Percentiles rank a stretch among this genome's conserved stretches.
phyloP scores from a whole-genome alignment of 2,113 vertebrate genomes.

The Aphyosemion australe region DNA sequence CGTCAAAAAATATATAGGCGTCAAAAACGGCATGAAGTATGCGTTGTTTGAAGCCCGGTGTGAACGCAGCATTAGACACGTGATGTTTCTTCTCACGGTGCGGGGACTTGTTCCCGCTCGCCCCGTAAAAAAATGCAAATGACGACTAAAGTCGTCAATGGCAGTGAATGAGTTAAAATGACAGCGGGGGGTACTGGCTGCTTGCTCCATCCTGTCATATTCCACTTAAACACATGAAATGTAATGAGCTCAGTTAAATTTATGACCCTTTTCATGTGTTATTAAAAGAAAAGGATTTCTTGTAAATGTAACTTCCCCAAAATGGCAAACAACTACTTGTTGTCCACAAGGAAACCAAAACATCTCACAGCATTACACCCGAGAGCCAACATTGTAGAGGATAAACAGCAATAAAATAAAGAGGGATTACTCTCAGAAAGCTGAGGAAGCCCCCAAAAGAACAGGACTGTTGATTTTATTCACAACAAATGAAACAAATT shows the following conservation, averaged over 20 bases:
- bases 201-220: not conserved
- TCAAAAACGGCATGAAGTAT: too few species aligned
- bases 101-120: too few species aligned
- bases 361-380: not conserved
- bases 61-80: too few species aligned
- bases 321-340: not conserved
- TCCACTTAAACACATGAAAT: not conserved
- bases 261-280: not conserved
- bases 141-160: too few species aligned
- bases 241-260: not conserved
- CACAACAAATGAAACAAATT: not conserved
- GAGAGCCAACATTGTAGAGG: not conserved
- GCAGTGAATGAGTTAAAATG: too few species aligned
- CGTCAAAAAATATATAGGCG: too few species aligned
- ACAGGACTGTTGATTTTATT: not conserved
- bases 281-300: constrained; percentile 15
- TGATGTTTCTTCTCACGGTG: too few species aligned
- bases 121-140: too few species aligned
- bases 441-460: not conserved
- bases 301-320: constrained; percentile 19
- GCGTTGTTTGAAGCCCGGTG: too few species aligned
- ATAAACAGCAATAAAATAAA: not conserved
- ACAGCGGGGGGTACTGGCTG: too few species aligned
- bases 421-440: not conserved
- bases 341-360: not conserved